These are phyloP conservation scores for Drosophila falleni DNA, from an alignment of 2,888 invertebrate genomes.

Conservation along the genomic window DNA sequence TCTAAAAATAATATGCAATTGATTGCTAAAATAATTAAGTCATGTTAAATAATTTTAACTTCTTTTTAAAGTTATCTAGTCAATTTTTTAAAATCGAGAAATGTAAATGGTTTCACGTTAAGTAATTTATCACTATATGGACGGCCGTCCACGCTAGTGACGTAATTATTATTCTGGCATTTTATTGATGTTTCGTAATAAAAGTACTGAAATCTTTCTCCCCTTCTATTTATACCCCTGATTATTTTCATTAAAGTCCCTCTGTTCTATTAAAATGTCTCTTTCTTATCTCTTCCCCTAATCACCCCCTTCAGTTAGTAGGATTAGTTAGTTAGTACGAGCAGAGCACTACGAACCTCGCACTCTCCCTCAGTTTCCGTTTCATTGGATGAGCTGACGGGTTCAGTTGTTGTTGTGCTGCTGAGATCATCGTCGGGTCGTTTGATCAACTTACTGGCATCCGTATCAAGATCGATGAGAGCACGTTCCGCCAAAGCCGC, in stretches of 20 bases:
- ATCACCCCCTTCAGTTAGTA: conserved; percentile 5
- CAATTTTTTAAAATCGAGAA: too few relatives aligned
- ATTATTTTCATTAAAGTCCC: background rate
- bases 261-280: background rate
- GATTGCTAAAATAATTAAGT: background rate
- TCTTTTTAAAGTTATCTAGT: background rate
- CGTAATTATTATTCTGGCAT: too few relatives aligned
- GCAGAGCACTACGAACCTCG: conserved; percentile 50
- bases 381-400: conserved; percentile 53
- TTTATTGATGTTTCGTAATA: too few relatives aligned
- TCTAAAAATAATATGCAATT: background rate
- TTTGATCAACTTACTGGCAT: conserved; percentile 74
- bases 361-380: conserved; percentile 60
- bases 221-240: background rate
- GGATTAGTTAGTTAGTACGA: conserved; percentile 12
- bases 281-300: background rate
- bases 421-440: conserved; percentile 65
- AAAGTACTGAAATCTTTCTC: background rate
- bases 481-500: conserved; percentile 63
- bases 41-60: background rate
- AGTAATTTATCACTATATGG: too few relatives aligned
- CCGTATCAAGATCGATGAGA: conserved; percentile 76
- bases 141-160: too few relatives aligned
- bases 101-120: too few relatives aligned
- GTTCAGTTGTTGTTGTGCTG: conserved; percentile 58